Evolutionary conservation across 2,888 invertebrate genomes (phyloP), one percentile per base, ranked within the genome.

Genomic region (Cactoblastis cactorum): DNA sequence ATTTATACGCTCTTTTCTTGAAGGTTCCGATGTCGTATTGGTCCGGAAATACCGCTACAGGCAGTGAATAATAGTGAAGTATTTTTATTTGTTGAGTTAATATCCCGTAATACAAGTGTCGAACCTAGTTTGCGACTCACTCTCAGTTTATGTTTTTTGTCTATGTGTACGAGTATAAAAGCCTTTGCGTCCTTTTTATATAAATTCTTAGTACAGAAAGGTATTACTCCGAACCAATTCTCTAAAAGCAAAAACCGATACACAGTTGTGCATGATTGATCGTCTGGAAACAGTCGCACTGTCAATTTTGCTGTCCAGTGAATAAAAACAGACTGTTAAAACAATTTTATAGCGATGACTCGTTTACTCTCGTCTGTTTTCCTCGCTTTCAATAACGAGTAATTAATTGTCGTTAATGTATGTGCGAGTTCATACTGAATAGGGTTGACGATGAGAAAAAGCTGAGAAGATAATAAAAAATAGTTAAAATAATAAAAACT

Each of bases 251-350:
- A 11, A 22, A 39, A 19, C n/a, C 18, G 12, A 15, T 39, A 39
- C 39, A 39, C 39, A 39, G 19, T 39, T 39, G 39, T 22, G 39
- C 22, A 39, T 39, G 39, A 39, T 39, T 39, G 39, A 39, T 39
- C 19, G 11, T 11, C 22, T 12, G 19, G 39, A 39, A 39, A 39
- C 17, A 19, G 19, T 39, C 12, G 17, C 18, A 15, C n/a, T 39
- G 39, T 19, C 39, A 39, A 39, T 39, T 39, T 19, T 12, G 12
- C 19, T 11, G 39, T 4, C n/a, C 19, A 22, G 39, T 19, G 22
- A 39, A 39, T 39, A 39, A 39, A 39, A 39, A 39, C 39, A 19
- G 39, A 1, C 34, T 14, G 11, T 5, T 18, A 38, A 17, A 39
- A 39, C 19, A 19, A 39, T 39, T 39, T 12, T 11, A 22, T 12